Evolutionary conservation across 2,797 vertebrate species (phyloP), one percentile per base, ranked within the genome.

Genomic region (Pseudopleuronectes americanus): DNA sequence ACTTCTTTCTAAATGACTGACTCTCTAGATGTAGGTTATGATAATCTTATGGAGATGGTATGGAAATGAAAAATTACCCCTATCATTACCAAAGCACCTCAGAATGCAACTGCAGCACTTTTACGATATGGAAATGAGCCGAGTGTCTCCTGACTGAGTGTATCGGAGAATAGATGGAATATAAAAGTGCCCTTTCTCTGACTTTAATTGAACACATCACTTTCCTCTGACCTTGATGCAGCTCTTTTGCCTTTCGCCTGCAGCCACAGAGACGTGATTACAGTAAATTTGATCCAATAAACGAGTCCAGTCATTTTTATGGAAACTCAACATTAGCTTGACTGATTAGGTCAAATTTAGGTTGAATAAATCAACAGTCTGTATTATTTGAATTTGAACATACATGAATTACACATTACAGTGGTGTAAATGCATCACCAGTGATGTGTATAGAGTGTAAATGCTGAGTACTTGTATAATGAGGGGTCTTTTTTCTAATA

Each of bases 1-100:
- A 52, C 60, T 51, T 58, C 7, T 16, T 38, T 59, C 51, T 51
- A 41, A 59, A 1, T 53, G 45, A 73, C 58, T 63, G 55, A 61
- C 55, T 60, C 16, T n/a, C 65, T 52, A 66, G 58, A 72, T 70
- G 58, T 60, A 31, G 70, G 71, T 74, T 80, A 63, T 80, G 74
- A 83, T 80, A 74, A 87, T 87, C 21, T 66, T 73, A 87, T 87
- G 84, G 65, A 83, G 80, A 87, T 81, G 57, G n/a, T 57, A 83
- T 87, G 81, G 76, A 89, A 83, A 87, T 86, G 63, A 74, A 79
- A 75, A 76, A 78, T 77, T 69, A 72, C 58, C 57, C 24, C 51
- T 17, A 38, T 71, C 81, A 71, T 88, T 81, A 75, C 47, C 38
- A 22, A 52, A 58, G 52, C 45, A 53, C 54, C 57, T 77, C 28